Conservation (phyloP, 2,888 invertebrate genomes). For the Mayetiola destructor region DNA sequence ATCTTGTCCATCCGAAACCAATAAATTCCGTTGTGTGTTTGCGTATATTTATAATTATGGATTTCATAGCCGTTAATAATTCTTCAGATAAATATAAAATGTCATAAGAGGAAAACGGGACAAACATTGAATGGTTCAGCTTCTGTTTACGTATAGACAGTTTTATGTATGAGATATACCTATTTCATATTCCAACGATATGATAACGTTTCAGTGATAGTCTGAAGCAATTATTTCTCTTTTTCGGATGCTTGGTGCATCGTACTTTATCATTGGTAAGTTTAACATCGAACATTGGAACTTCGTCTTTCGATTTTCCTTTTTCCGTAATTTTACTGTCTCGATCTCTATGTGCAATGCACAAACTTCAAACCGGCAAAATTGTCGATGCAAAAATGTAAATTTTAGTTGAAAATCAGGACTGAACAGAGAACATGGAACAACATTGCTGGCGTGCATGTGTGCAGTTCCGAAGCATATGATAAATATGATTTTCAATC, state of each 20-base stretch:
- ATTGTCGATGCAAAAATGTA: slow-evolving; percentile 11
- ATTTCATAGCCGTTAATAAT: slow-evolving; percentile 12
- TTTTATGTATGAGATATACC: too few relatives aligned
- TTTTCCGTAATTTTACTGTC: background rate
- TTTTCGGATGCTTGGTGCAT: slow-evolving; percentile 2
- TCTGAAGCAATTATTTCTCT: slow-evolving; percentile 7
- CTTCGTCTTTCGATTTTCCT: slow-evolving; percentile 13
- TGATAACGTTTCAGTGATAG: background rate
- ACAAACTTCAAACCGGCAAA: background rate
- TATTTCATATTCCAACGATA: too few relatives aligned
- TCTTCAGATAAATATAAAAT: slow-evolving; percentile 11
- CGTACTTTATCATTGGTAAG: slow-evolving; percentile 10
- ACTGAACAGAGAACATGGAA: too few relatives aligned
- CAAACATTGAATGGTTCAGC: background rate
- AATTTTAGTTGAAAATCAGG: slow-evolving; percentile 6
- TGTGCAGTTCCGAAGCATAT: too few relatives aligned
- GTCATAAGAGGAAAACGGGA: slow-evolving; percentile 11
- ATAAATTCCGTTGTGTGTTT: slow-evolving; percentile 6
- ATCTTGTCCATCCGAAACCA: background rate
- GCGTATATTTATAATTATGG: slow-evolving; percentile 9
- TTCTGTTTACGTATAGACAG: too few relatives aligned
- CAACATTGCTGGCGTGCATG: slow-evolving; percentile 6
- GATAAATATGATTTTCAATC: slow-evolving; percentile 9
- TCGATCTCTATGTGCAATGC: background rate
- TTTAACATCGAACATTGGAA: slow-evolving; percentile 6